Evolutionary conservation across 2,113 vertebrate genomes (phyloP).

Genomic region (Microcebus griseorufus): DNA sequence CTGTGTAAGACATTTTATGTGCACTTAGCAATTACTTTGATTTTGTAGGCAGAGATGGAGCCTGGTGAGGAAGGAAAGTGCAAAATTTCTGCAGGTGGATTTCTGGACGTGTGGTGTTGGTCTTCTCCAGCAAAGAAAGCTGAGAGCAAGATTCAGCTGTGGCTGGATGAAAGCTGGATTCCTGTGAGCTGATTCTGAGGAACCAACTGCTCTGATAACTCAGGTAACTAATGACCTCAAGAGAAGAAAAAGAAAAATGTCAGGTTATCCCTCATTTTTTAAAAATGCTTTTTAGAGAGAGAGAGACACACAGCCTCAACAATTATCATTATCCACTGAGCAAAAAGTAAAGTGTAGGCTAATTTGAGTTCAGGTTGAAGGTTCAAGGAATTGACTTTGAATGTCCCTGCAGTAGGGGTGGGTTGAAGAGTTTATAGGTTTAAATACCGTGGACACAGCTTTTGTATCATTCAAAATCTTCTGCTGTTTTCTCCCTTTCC

Average conservation of each 20-base stretch:
- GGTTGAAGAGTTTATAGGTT: background rate
- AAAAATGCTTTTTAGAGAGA: background rate
- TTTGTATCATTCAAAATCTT: background rate
- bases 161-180: background rate
- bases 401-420: background rate
- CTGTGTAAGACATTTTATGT: background rate
- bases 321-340: background rate
- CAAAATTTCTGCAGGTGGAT: background rate
- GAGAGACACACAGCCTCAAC: background rate
- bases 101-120: background rate
- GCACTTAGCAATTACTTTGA: background rate
- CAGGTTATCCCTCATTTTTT: background rate
- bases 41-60: background rate
- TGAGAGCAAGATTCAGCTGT: background rate
- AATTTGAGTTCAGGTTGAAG: constrained; percentile 25
- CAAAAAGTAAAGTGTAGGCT: background rate
- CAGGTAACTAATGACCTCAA: background rate
- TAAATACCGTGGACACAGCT: background rate
- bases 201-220: background rate
- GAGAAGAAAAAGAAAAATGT: background rate
- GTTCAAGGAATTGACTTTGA: background rate
- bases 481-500: background rate
- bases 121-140: background rate
- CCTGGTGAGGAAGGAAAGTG: background rate
- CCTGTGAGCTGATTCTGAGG: background rate